phyloP scores from a whole-genome alignment of 1,140 invertebrate species.

The Pseudomyrmex concolor region DNA sequence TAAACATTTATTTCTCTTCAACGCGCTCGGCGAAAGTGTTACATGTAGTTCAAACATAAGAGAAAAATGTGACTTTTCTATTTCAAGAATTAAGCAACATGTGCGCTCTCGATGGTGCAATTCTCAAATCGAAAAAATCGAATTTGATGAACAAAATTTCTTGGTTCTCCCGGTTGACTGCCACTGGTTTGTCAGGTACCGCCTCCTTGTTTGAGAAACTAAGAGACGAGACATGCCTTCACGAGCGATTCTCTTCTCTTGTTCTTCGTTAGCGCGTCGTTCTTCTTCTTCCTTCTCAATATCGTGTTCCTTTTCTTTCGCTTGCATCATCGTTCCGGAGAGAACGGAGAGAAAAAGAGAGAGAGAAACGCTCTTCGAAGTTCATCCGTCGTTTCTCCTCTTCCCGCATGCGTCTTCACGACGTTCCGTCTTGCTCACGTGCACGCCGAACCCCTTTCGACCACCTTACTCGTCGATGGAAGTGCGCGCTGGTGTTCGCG shows the following conservation, averaged over 20 bases:
- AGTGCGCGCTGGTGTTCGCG: conserved; percentile 75
- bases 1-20: conserved; percentile 45
- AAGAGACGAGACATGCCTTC: conserved; percentile 75
- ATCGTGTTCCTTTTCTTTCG: conserved; percentile 10
- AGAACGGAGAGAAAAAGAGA: background rate
- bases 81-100: no score
- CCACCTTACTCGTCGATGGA: conserved; percentile 57
- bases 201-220: conserved; percentile 82
- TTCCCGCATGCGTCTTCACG: conserved; percentile 22
- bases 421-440: conserved; percentile 35
- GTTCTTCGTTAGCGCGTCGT: conserved; percentile 18
- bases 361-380: no score
- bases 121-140: background rate
- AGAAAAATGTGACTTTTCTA: background rate
- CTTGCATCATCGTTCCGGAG: conserved; percentile 26
- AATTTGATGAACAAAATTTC: conserved; percentile 5
- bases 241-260: conserved; percentile 57
- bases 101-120: no score
- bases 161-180: conserved; percentile 75
- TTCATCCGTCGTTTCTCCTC: conserved; percentile 22
- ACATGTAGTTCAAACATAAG: background rate
- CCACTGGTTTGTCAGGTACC: conserved; percentile 78
- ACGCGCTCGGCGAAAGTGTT: background rate
- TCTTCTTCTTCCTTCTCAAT: conserved; percentile 51
- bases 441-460: conserved; percentile 35